phyloP scores from a whole-genome alignment of 2,888 invertebrate genomes.

The Hemicrepidius hirtus region DNA sequence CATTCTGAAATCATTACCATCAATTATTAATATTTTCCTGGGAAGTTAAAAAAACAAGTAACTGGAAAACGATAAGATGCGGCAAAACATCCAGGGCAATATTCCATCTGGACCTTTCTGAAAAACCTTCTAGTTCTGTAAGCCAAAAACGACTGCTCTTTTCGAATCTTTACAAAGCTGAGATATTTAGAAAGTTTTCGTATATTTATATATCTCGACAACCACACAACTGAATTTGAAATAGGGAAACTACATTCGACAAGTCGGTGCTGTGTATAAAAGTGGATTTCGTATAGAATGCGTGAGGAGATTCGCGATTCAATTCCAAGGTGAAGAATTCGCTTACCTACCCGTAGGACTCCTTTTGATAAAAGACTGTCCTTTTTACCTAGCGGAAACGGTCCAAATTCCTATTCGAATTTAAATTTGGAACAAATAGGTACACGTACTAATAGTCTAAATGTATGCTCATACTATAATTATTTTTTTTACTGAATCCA shows the following conservation, averaged over 20 bases:
- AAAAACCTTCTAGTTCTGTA: constrained; percentile 13
- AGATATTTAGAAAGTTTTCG: constrained; percentile 36
- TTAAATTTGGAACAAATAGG: too few relatives aligned
- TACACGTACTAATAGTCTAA: too few relatives aligned
- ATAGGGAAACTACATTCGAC: constrained; percentile 46
- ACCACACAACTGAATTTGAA: constrained; percentile 45
- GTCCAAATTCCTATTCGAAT: not conserved
- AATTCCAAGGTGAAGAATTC: constrained; percentile 45
- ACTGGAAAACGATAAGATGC: not conserved
- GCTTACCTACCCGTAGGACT: constrained; percentile 37
- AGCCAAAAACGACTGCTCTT: constrained; percentile 23
- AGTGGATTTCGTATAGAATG: constrained; percentile 46
- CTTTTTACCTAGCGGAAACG: constrained; percentile 25
- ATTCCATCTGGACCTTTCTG: constrained; percentile 5
- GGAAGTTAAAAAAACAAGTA: too few relatives aligned
- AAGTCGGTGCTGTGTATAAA: constrained; percentile 44
- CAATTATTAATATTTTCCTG: too few relatives aligned
- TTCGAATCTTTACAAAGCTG: constrained; percentile 32
- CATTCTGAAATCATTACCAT: too few relatives aligned
- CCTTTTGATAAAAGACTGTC: constrained; percentile 26
- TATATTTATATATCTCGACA: constrained; percentile 43
- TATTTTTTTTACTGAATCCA: too few relatives aligned
- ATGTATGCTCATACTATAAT: too few relatives aligned
- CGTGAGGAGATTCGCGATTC: constrained; percentile 47
- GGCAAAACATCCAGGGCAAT: not conserved